Evolutionary conservation across 1,140 invertebrate species (phyloP), one percentile per base, ranked within the genome.

Genomic region (Zaprionus kolodkinae): DNA sequence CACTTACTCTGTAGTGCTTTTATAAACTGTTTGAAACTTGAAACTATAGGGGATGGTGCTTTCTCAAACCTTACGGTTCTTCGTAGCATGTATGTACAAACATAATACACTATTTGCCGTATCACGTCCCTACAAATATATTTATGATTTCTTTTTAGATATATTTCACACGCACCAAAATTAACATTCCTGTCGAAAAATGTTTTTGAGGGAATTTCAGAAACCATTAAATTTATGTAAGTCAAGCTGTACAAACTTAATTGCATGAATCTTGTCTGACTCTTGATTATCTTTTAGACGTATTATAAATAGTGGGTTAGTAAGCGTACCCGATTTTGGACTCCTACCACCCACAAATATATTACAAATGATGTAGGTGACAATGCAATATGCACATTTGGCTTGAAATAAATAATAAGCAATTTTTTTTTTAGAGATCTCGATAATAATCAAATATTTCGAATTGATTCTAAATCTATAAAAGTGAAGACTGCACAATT

Each of bases 341-440:
- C 81, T 92, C 38, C 79, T 95, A 17, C 92, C 89, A 17, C 82
- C 90, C 3, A 82, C 93, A 59, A 92, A 93, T 60, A 94, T 94
- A 61, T 76, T 95, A 63, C 93, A 94, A 81, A 94, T 94, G 80
- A 89, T 95, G 95, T 95, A 92, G 94, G 94, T 94, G 7, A 17
- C 6, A 13, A 45, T 35, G 11, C 2, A 33, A 27, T 33, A 15
- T 2, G 6, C 21, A 45, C 0, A 62, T 25, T 33, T 17, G 2
- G 10, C 0, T 17, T 27, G 0, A 35, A 43, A 45, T 9, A 35
- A 35, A 17, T 48, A 36, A 52, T 12, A 60, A 11, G 61, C 40
- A 50, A 6, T 5, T 17, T 15, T 27, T 27, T 59, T 7, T 17
- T 10, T 81, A 95, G 94, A 72, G 94, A 95, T 89, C 93, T 95